These are phyloP conservation scores for Blennius ocellaris DNA, from an alignment of 2,113 vertebrate species.

Conservation along the genomic window DNA sequence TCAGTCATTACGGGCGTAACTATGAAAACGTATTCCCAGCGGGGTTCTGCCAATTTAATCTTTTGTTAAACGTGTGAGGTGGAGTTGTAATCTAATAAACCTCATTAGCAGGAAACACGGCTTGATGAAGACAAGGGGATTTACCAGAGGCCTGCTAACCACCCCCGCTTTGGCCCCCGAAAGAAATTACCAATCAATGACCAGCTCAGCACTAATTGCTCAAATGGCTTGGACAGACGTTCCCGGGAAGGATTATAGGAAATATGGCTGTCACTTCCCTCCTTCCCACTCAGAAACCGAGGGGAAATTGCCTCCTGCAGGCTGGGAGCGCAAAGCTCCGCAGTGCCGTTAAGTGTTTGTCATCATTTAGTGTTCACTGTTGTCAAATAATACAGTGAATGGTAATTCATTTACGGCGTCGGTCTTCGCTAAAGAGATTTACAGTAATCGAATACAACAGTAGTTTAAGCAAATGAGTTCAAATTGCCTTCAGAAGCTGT, in stretches of 20 bases:
- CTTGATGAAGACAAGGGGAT: slow-evolving; percentile 76
- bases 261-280: slow-evolving; percentile 10
- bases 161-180: slow-evolving; percentile 58
- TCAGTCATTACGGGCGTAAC: slow-evolving; percentile 76
- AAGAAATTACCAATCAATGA: slow-evolving; percentile 73
- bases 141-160: slow-evolving; percentile 58
- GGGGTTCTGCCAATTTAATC: slow-evolving; percentile 78
- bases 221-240: slow-evolving; percentile 56
- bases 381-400: slow-evolving; percentile 9
- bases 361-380: neutral
- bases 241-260: slow-evolving; percentile 24
- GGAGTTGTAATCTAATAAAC: slow-evolving; percentile 84
- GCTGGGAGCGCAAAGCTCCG: neutral
- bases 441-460: slow-evolving; percentile 61
- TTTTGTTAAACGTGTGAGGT: slow-evolving; percentile 79
- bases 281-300: slow-evolving; percentile 1
- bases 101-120: slow-evolving; percentile 78
- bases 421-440: slow-evolving; percentile 72
- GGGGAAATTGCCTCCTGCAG: neutral
- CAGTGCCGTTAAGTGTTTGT: neutral
- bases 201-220: slow-evolving; percentile 65
- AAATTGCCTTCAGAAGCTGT: slow-evolving; percentile 72
- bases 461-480: slow-evolving; percentile 73
- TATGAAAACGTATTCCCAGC: slow-evolving; percentile 80
- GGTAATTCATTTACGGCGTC: slow-evolving; percentile 54